phyloP scores from a whole-genome alignment of 2,888 invertebrate species.

The Sesamia inferens region DNA sequence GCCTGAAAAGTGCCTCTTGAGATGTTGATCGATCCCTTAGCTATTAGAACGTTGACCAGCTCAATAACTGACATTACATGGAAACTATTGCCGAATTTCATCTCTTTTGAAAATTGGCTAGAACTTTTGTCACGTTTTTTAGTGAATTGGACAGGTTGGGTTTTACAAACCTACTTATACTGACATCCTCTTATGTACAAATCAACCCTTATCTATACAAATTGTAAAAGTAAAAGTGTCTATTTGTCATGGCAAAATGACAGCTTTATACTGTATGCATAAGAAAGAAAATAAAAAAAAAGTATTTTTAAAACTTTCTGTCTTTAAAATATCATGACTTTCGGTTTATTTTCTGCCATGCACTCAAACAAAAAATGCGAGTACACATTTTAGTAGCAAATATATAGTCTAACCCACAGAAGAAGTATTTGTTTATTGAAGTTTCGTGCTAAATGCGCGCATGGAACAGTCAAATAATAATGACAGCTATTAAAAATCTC shows the following conservation, averaged over 20 bases:
- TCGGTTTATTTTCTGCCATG: background rate
- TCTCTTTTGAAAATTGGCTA: background rate
- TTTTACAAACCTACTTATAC: background rate
- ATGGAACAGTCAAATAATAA: background rate
- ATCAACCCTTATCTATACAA: background rate
- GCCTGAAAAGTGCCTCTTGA: slow-evolving; percentile 30
- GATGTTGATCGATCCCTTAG: slow-evolving; percentile 38
- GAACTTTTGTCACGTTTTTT: slow-evolving; percentile 12
- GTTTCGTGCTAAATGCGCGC: background rate
- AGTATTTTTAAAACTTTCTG: background rate
- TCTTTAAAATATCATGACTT: background rate
- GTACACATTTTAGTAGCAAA: background rate
- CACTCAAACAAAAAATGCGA: background rate
- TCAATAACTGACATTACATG: slow-evolving; percentile 21
- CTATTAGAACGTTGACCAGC: slow-evolving; percentile 36
- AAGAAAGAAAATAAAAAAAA: background rate
- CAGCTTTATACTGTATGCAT: background rate
- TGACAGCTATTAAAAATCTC: background rate
- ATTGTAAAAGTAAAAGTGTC: background rate
- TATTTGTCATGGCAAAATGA: background rate
- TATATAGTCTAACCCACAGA: background rate
- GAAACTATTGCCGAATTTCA: slow-evolving; percentile 12
- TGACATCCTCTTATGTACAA: background rate
- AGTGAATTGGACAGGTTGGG: background rate
- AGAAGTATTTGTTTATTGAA: background rate